A percentile compares a stretch with the other conserved stretches of the same genome.
phyloP scores from a whole-genome alignment of 2,797 vertebrate species.

The Danio tinwini region DNA sequence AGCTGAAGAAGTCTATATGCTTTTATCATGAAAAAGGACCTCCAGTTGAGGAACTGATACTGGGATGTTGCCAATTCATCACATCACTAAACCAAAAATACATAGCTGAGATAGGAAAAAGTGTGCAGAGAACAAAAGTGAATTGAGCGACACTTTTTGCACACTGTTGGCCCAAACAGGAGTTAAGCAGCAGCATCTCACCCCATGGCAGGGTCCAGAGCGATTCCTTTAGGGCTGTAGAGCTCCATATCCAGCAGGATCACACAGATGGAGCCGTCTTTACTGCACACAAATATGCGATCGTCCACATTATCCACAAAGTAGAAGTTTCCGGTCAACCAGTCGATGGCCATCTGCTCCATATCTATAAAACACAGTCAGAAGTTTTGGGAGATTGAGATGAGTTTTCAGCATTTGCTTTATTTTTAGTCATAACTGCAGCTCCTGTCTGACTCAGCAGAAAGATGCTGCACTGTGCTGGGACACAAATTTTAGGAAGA shows the following conservation, averaged over 20 bases:
- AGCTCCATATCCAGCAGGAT: constrained; percentile 94
- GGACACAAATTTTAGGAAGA: neutral
- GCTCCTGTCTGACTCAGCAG: constrained; percentile 12
- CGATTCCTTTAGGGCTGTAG: constrained; percentile 95
- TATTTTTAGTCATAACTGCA: constrained; percentile 32
- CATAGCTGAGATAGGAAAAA: neutral
- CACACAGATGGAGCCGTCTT: constrained; percentile 92
- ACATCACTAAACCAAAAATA: neutral
- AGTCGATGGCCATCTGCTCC: constrained; percentile 98
- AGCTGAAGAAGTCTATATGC: neutral
- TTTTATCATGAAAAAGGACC: neutral
- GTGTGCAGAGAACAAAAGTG: neutral
- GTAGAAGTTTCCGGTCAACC: constrained; percentile 99
- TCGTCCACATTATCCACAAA: constrained; percentile 97
- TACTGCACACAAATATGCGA: constrained; percentile 95
- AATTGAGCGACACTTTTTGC: neutral
- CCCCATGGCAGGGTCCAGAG: constrained; percentile 95
- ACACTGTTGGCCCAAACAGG: neutral
- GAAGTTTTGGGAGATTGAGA: neutral
- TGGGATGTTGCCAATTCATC: neutral
- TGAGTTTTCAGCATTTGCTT: constrained; percentile 6
- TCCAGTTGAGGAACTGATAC: constrained; percentile 35
- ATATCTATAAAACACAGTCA: constrained; percentile 80
- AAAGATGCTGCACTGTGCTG: neutral
- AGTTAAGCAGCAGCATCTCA: constrained; percentile 65